Evolutionary conservation across 2,888 invertebrate genomes (phyloP).

Genomic region (Spicauda simplicius): DNA sequence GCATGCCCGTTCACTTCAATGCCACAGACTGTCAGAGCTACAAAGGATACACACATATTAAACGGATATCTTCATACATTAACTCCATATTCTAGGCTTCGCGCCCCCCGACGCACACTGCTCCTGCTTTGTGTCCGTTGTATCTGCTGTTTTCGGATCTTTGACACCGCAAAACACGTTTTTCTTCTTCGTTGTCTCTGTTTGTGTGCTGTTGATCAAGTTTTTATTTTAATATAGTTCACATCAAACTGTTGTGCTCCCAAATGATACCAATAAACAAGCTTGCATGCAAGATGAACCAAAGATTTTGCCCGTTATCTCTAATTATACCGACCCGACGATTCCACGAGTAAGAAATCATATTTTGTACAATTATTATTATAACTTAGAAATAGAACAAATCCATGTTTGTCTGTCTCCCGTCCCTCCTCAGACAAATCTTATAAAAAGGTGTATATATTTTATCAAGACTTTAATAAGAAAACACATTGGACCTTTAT

Average conservation of each 20-base stretch:
- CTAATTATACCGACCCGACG: no score
- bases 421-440: no score
- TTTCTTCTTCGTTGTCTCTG: constrained; percentile 57
- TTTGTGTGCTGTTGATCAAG: constrained; percentile 50
- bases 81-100: constrained; percentile 68
- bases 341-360: no score
- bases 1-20: no score
- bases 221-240: constrained; percentile 11
- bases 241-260: constrained; percentile 5
- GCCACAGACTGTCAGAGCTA: neutral
- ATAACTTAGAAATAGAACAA: no score
- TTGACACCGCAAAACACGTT: constrained; percentile 55
- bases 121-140: constrained; percentile 53
- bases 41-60: neutral
- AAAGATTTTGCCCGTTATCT: neutral
- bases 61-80: constrained; percentile 38
- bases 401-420: no score
- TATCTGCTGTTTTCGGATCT: constrained; percentile 39
- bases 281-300: constrained; percentile 23
- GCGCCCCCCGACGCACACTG: constrained; percentile 60
- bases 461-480: no score
- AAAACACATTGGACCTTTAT: no score
- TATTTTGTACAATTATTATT: no score
- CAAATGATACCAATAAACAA: constrained; percentile 9
- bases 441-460: no score